Evolutionary conservation across 1,140 invertebrate genomes (phyloP).

Genomic region (Drosophila ambigua): DNA sequence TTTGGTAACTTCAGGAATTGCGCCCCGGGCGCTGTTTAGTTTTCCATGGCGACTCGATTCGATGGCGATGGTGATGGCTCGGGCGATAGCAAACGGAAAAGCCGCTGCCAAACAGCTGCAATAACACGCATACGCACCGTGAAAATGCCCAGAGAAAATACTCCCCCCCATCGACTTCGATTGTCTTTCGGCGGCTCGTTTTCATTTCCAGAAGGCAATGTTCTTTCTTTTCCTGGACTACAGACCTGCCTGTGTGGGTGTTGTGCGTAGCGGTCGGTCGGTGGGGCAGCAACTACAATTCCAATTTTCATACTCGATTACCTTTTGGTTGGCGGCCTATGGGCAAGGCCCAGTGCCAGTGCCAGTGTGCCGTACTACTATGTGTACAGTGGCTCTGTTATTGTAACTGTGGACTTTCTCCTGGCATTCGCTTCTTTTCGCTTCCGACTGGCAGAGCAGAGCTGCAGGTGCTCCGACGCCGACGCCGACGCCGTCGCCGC

Average conservation of each 20-base stretch:
- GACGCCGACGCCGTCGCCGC: conserved; percentile 22
- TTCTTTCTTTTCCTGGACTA: conserved; percentile 22
- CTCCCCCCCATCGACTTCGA: conserved; percentile 34
- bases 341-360: background rate
- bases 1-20: conserved; percentile 50
- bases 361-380: conserved; percentile 3
- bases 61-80: background rate
- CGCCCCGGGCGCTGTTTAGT: conserved; percentile 58
- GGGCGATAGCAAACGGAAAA: conserved; percentile 15
- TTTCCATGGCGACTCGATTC: conserved; percentile 26
- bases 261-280: background rate
- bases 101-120: conserved; percentile 10
- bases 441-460: background rate
- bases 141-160: conserved; percentile 24
- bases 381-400: conserved; percentile 36
- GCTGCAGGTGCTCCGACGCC: conserved; percentile 20
- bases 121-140: conserved; percentile 70
- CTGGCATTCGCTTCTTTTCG: conserved; percentile 16
- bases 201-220: conserved; percentile 55
- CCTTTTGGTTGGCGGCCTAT: conserved; percentile 62
- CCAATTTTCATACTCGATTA: conserved; percentile 83
- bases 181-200: conserved; percentile 59
- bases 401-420: conserved; percentile 31
- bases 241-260: conserved; percentile 2
- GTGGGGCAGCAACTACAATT: conserved; percentile 55